Evolutionary conservation across 2,888 invertebrate species (phyloP), one percentile per base, ranked within the genome.

Genomic region (Kryphioiulus occultus): DNA sequence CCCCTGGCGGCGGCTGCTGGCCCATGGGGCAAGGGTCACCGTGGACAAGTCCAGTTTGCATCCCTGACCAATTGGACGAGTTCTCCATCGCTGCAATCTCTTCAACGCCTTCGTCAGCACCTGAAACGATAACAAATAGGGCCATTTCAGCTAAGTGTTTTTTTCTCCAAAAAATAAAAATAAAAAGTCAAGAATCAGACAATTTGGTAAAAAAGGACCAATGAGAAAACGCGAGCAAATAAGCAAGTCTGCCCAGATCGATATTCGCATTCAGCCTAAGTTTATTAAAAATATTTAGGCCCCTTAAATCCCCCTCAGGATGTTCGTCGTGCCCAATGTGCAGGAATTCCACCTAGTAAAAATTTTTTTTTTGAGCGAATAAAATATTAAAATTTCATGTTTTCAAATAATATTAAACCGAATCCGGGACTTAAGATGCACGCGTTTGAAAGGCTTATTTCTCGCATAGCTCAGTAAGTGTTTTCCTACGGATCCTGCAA

Each of bases 41-140:
- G 19, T 86, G 59, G 10, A 86, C 86, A 19, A 86, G 68, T 19
- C 47, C 42, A 10, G 86, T 86, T 15, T 86, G 86, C 86, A 86
- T 86, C 19, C 78, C 78, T 82, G 87, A 87, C 87, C 87, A 87
- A n/a, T 87, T 42, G 22, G 87, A 87, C n/a, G 87, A 83, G 47
- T 87, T 87, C n/a, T 87, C 87, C 87, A 87, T 87, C 30, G 22
- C 32, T 26, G 78, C 47, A 15, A n/a, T 35, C 35, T 35, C 87
- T 44, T 35, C 84, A 4, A 17, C 83, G 47, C 47, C 47, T 15
- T 42, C 87, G 26, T 42, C 87, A 83, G 84, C 87, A 82, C 42
- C 87, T 85, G 35, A 47, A 47, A 47, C 5, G 47, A 15, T 47
- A 47, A 47, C 5, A 15, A 47, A 47, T 47, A 15, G 17, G 12